Conservation (phyloP, 2,113 vertebrate species). For the Pteropus alecto region DNA sequence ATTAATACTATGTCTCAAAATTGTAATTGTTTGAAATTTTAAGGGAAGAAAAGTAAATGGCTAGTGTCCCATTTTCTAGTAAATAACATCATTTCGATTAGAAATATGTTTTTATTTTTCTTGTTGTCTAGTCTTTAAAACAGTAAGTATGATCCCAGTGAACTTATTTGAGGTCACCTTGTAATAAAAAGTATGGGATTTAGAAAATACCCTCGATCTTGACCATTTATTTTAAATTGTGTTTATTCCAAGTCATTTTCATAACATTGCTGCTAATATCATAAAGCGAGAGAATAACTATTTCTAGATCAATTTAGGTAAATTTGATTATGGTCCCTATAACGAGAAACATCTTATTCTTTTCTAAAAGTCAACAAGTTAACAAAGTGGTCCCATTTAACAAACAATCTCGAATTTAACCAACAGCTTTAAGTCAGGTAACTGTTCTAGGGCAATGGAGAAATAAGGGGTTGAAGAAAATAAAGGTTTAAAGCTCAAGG, state of each 20-base stretch:
- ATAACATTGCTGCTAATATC: conserved; percentile 64
- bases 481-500: neutral
- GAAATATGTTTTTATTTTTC: conserved; percentile 26
- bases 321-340: neutral
- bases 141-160: neutral
- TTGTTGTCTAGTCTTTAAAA: conserved; percentile 30
- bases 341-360: neutral
- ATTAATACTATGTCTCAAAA: conserved; percentile 10
- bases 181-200: conserved; percentile 70
- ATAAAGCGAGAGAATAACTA: neutral
- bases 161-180: conserved; percentile 44
- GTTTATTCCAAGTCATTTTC: conserved; percentile 73
- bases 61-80: neutral
- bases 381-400: neutral
- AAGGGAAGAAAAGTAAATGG: conserved; percentile 49
- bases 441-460: neutral
- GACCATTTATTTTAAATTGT: conserved; percentile 80
- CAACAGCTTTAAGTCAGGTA: neutral
- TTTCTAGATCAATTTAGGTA: neutral
- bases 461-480: neutral
- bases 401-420: neutral
- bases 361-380: neutral
- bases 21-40: neutral
- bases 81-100: conserved; percentile 47
- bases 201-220: neutral